A percentile compares a stretch with the other conserved stretches of the same genome.
phyloP scores from a whole-genome alignment of 2,113 vertebrate species.

The Epinephelus moara region DNA sequence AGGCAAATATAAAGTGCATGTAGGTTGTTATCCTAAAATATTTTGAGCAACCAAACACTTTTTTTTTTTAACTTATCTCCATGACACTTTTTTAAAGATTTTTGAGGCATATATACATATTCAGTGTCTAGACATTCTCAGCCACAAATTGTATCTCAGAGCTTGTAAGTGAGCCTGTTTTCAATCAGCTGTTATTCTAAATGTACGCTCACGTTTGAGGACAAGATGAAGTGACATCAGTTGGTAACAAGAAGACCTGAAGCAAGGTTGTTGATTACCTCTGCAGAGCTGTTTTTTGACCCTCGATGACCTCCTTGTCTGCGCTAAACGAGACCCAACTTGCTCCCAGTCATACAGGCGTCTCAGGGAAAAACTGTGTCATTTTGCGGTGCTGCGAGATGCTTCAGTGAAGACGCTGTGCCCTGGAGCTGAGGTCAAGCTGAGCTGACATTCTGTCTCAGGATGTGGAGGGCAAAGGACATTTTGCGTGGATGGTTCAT shows the following conservation, averaged over 20 bases:
- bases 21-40: slow-evolving; percentile 33
- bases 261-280: slow-evolving; percentile 66
- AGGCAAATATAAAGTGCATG: slow-evolving; percentile 4
- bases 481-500: slow-evolving; percentile 40
- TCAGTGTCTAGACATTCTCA: neutral
- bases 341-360: slow-evolving; percentile 40
- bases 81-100: neutral
- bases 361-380: slow-evolving; percentile 34
- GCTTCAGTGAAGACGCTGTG: slow-evolving; percentile 39
- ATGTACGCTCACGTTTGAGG: neutral
- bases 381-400: slow-evolving; percentile 31
- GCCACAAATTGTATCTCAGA: neutral
- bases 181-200: slow-evolving; percentile 19
- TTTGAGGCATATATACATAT: neutral
- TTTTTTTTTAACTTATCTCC: slow-evolving; percentile 1
- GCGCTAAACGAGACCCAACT: slow-evolving; percentile 35
- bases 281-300: slow-evolving; percentile 51
- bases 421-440: slow-evolving; percentile 59
- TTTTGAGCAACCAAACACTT: slow-evolving; percentile 10
- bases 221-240: slow-evolving; percentile 31
- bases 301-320: slow-evolving; percentile 42
- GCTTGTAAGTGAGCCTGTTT: neutral
- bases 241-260: slow-evolving; percentile 28
- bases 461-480: slow-evolving; percentile 26
- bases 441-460: slow-evolving; percentile 59